A percentile compares a stretch with the other conserved stretches of the same genome.
These are phyloP conservation scores for Opisthocomus hoazin DNA, from an alignment of 2,113 vertebrate species.

Conservation along the genomic window DNA sequence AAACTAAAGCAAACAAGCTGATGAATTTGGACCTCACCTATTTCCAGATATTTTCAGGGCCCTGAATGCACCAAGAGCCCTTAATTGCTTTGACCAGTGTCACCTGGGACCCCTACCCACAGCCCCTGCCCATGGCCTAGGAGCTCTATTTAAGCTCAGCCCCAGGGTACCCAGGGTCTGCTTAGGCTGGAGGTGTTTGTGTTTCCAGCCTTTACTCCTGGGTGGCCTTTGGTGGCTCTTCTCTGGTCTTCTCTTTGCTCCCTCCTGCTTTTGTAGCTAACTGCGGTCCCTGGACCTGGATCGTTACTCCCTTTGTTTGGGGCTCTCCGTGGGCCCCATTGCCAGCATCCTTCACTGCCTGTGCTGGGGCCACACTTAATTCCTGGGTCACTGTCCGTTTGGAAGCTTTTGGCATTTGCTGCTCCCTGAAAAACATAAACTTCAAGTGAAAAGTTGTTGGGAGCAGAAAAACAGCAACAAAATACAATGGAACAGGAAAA, in stretches of 20 bases:
- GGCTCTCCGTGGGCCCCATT: rapidly evolving
- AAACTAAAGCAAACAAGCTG: background rate
- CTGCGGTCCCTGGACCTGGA: background rate
- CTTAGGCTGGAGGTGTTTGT: background rate
- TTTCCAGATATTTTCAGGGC: background rate
- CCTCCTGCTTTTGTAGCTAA: background rate
- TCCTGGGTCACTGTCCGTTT: background rate
- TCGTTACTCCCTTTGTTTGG: background rate
- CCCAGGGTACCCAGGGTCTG: rapidly evolving
- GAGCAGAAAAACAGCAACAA: background rate
- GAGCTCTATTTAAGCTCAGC: background rate
- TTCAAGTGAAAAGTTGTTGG: background rate
- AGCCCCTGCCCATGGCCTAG: background rate
- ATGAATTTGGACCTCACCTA: background rate
- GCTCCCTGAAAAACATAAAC: background rate
- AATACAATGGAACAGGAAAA: background rate
- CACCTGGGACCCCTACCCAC: background rate
- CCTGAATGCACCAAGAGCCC: background rate
- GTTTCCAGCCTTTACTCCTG: background rate
- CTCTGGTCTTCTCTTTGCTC: background rate
- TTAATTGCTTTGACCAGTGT: background rate
- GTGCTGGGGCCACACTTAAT: background rate
- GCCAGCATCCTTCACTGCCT: background rate
- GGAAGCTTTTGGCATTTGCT: background rate
- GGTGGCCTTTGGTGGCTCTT: background rate